phyloP scores from a whole-genome alignment of 2,797 vertebrate species.

The Helostoma temminkii region DNA sequence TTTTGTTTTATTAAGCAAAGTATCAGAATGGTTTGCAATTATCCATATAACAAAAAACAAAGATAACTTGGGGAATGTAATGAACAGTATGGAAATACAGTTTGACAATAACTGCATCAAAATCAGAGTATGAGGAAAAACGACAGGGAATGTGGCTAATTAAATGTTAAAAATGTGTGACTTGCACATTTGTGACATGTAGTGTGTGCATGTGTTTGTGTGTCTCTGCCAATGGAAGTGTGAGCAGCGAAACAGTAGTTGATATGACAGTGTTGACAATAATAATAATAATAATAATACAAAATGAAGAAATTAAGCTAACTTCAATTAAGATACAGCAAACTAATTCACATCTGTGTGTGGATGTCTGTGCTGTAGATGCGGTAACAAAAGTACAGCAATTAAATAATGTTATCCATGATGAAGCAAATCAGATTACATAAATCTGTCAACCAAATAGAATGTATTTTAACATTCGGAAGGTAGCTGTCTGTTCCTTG shows the following conservation, averaged over 20 bases:
- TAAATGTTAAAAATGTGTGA: slow-evolving; percentile 42
- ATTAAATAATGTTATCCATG: slow-evolving; percentile 24
- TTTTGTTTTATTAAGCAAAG: slow-evolving; percentile 81
- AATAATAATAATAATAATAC: slow-evolving; percentile 27
- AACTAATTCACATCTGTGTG: slow-evolving; percentile 34
- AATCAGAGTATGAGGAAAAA: slow-evolving; percentile 48
- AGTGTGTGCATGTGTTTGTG: slow-evolving; percentile 18
- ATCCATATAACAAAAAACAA: slow-evolving; percentile 63
- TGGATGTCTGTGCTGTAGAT: slow-evolving; percentile 37
- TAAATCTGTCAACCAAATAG: slow-evolving; percentile 25
- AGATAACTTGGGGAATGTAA: slow-evolving; percentile 61
- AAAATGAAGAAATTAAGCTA: too few relatives aligned
- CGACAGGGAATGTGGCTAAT: slow-evolving; percentile 35
- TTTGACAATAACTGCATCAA: slow-evolving; percentile 42
- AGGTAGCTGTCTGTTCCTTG: slow-evolving; percentile 31
- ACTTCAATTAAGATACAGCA: too few relatives aligned
- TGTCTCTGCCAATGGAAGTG: slow-evolving; percentile 42
- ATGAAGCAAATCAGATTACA: too few relatives aligned
- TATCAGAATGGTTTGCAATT: slow-evolving; percentile 74
- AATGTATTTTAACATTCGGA: slow-evolving; percentile 32
- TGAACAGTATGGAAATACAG: slow-evolving; percentile 49
- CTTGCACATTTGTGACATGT: slow-evolving; percentile 22
- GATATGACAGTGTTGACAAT: slow-evolving; percentile 56
- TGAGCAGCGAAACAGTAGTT: slow-evolving; percentile 56
- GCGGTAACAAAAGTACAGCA: slow-evolving; percentile 37